Evolutionary conservation across 2,113 vertebrate genomes (phyloP), one percentile per base, ranked within the genome.

Genomic region (Heterotis niloticus): DNA sequence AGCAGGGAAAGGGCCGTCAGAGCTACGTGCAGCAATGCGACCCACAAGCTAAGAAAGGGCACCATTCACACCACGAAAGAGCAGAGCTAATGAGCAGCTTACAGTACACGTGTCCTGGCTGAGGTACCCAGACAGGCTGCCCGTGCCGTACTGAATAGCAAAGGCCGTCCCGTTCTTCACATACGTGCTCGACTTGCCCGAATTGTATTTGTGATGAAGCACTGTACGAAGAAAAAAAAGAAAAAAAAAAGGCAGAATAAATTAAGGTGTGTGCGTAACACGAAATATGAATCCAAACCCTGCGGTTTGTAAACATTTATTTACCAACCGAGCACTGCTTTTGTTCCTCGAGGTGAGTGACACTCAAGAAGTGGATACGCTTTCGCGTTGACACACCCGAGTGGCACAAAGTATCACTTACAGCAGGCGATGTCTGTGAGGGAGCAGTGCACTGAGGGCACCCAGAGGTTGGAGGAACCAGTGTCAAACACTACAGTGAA

Each of bases 401-500:
- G 54, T 52, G 26, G 24, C 26, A 44, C 11, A 12, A 26, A 26
- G 29, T 1, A 11, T 7, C 26, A 95, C 97, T 97, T 85, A 99
- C 98, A 77, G 89, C 97, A 99, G 5, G 98, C 97, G 0, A 99
- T 84, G 85, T 98, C 95, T 0, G 90, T 0, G 0, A 95, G 0
- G 4, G 90, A 91, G 90, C 96, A 99, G 86, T 95, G 93, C 26
- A 94, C 5, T 0, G 98, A 99, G 0, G 97, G 98, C 23, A 99
- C 97, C 98, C 98, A 99, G 64, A 99, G 93, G 87, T 99, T 98
- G 87, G 98, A 95, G 2, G 98, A 99, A 4, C 98, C 98, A 0
- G 98, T 99, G 88, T 99, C 97, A 0, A 99, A 99, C 84, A 99
- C 93, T 23, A 99, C 97, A 0, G 94, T 97, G 89, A 99, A 99